Conservation (phyloP, 2,797 vertebrate species). For the Scleropages formosus region DNA sequence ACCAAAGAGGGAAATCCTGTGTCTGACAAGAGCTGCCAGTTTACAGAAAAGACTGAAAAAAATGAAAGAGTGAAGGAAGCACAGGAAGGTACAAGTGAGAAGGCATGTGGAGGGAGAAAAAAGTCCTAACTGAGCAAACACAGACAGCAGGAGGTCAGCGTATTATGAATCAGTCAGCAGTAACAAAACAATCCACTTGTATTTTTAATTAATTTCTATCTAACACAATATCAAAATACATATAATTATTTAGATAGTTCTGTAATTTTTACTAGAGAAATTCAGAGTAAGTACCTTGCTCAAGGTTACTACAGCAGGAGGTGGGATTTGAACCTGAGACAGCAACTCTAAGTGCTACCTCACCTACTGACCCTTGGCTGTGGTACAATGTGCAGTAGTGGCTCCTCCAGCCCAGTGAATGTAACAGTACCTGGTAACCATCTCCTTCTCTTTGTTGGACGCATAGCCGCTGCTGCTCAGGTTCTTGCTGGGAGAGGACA, state of each 20-base stretch:
- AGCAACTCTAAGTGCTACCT: too few species aligned
- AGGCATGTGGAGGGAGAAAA: constrained; percentile 34
- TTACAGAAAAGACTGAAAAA: constrained; percentile 96
- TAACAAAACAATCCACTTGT: background rate
- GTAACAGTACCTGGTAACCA: constrained; percentile 85
- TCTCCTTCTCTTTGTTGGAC: constrained; percentile 98
- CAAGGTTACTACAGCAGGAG: too few species aligned
- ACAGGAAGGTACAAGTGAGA: constrained; percentile 47
- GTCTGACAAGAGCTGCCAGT: constrained; percentile 98
- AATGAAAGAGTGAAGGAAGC: constrained; percentile 41
- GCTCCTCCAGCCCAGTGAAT: background rate
- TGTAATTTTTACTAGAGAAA: too few species aligned
- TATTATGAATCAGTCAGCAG: background rate
- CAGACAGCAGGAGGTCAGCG: constrained; percentile 28
- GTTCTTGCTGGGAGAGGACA: constrained; percentile 90
- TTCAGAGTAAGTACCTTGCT: too few species aligned
- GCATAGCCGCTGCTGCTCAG: constrained; percentile 95
- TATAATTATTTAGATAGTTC: too few species aligned
- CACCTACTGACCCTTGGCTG: background rate
- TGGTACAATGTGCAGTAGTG: background rate
- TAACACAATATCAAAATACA: too few species aligned
- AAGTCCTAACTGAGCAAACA: constrained; percentile 15
- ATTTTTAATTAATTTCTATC: background rate
- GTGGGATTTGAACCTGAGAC: background rate
- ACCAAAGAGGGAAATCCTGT: constrained; percentile 99